phyloP scores from a whole-genome alignment of 23 tunicate species.

The Styela plicata region DNA sequence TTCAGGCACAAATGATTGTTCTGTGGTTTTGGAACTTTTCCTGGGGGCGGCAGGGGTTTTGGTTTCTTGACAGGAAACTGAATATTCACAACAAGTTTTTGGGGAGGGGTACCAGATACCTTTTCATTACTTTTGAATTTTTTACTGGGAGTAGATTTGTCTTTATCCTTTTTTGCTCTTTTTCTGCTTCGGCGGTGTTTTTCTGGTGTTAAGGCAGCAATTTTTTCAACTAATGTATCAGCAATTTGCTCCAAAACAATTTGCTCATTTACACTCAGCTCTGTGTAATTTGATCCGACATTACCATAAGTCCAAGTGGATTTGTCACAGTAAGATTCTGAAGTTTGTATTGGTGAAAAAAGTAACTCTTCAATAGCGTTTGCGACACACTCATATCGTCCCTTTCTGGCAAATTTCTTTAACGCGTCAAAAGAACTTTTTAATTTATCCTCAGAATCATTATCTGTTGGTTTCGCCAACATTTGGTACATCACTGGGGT shows the following conservation, averaged over 20 bases:
- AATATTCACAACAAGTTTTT: background rate
- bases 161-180: constrained; percentile 5
- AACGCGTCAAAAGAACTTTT: constrained; percentile 37
- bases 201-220: background rate
- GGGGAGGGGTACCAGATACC: background rate
- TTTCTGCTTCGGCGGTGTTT: background rate
- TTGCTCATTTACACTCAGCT: constrained; percentile 40
- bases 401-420: constrained; percentile 66
- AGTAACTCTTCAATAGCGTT: constrained; percentile 90
- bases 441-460: constrained; percentile 38
- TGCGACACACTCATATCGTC: constrained; percentile 74
- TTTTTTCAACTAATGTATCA: constrained; percentile 37
- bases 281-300: constrained; percentile 28
- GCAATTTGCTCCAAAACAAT: constrained; percentile 66
- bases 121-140: background rate
- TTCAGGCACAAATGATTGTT: constrained; percentile 3
- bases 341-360: constrained; percentile 19
- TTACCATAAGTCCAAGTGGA: constrained; percentile 21
- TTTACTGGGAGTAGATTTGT: background rate
- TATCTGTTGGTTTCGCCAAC: constrained; percentile 72
- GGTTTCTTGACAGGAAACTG: background rate
- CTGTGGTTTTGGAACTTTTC: background rate
- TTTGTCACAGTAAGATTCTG: background rate
- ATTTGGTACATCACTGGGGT: constrained; percentile 74
- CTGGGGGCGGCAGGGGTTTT: background rate